Evolutionary conservation across 1,140 invertebrate genomes (phyloP).

Genomic region (honey bee (Apis mellifera)): Amel_HAv3.1 CM009938.2:9445501-9446000

Average conservation of each 20-base stretch:
- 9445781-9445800: background rate
- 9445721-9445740: background rate
- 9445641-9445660: too few species aligned
- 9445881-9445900: too few species aligned
- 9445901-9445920: background rate
- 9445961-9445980: constrained; percentile 14
- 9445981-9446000: background rate
- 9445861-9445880: background rate
- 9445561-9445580: background rate
- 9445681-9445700: too few species aligned
- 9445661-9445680: too few species aligned
- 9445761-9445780: too few species aligned
- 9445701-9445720: too few species aligned
- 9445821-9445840: background rate
- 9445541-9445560: background rate
- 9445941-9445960: background rate
- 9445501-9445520: too few species aligned
- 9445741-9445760: background rate
- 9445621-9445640: background rate
- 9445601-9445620: background rate
- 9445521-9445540: background rate
- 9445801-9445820: background rate
- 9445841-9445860: background rate
- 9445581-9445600: too few species aligned
- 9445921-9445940: background rate